Evolutionary conservation across 2,113 vertebrate species (phyloP).

Genomic region (Sylvia atricapilla): DNA sequence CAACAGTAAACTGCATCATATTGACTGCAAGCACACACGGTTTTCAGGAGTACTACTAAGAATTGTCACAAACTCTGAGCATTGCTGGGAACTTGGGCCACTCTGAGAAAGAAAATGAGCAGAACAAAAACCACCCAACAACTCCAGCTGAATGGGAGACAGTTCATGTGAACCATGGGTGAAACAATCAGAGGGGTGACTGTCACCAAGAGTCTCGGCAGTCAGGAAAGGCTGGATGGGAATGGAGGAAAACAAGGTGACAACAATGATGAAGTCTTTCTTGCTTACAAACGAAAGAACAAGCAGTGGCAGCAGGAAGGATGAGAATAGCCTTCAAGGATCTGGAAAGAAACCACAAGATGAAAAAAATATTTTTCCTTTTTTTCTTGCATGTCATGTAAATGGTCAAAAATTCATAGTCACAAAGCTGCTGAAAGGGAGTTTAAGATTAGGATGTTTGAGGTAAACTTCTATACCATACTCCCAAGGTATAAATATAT

Average conservation of each 20-base stretch:
- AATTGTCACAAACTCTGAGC: not conserved
- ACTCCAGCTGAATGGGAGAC: not conserved
- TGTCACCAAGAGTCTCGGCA: not conserved
- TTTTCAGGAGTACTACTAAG: not conserved
- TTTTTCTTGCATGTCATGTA: accelerated
- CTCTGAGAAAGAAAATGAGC: not conserved
- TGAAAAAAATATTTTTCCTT: not conserved
- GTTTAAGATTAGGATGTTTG: not conserved
- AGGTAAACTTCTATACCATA: not conserved
- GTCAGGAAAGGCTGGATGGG: not conserved
- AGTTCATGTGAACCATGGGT: accelerated
- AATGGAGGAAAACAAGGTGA: not conserved
- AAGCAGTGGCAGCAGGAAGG: not conserved
- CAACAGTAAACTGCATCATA: not conserved
- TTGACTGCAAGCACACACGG: not conserved
- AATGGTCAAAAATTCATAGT: not conserved
- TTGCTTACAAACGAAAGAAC: not conserved
- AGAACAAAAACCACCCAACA: not conserved
- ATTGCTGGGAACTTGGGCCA: not conserved
- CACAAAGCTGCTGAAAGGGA: not conserved
- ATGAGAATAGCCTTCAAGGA: not conserved
- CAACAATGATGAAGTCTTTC: not conserved
- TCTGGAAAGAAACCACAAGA: not conserved
- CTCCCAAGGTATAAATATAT: not conserved
- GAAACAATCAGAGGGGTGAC: not conserved